Base-by-base conservation (phyloP, 2,797 vertebrate genomes). In the Liparis tanakae region DNA sequence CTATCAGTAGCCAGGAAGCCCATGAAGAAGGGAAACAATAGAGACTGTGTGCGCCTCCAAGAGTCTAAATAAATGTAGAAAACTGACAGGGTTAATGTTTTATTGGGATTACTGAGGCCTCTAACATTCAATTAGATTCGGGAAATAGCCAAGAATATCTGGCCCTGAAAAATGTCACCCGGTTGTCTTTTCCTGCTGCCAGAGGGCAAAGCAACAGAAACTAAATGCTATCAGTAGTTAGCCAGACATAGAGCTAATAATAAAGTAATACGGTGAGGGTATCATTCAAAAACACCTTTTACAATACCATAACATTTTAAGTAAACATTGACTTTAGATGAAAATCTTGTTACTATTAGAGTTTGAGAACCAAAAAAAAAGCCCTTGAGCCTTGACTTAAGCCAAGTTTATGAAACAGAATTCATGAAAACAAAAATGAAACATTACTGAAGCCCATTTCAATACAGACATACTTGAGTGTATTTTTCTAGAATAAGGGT, bases 81-180 rank as follows among this genome's bases (percentile, higher is more conserved):
- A 12, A 46, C 53, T 64, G 41, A 59, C 14, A 68, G 41, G 41
- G 64, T 72, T 51, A 65, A 76, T 73, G 25, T 73, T 67, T 74
- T n/a, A 48, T 58, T n/a, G 54, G 41, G 44, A 25, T 67, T 44
- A 0, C 65, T 20, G 17, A 12, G 41, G 12, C 17, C 22, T 20
- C 65, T 46, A 46, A 68, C 18, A 34, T 48, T 68, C 61, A 71
- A 46, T 70, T 72, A 41, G 8, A 46, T 61, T 41, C 37, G 53
- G 60, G 34, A 41, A 43, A 76, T 59, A 69, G 55, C 58, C 54
- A 53, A 80, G 55, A 69, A 61, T 74, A 76, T 70, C 46, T 70
- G 66, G 62, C 39, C 39, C 39, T 39, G 39, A 39, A 39, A 39
- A 39, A 39, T 39, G 37, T 39, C 37, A 39, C 10, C 37, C 9